phyloP scores from a whole-genome alignment of 1,140 invertebrate genomes.

The Holotrichia oblita region DNA sequence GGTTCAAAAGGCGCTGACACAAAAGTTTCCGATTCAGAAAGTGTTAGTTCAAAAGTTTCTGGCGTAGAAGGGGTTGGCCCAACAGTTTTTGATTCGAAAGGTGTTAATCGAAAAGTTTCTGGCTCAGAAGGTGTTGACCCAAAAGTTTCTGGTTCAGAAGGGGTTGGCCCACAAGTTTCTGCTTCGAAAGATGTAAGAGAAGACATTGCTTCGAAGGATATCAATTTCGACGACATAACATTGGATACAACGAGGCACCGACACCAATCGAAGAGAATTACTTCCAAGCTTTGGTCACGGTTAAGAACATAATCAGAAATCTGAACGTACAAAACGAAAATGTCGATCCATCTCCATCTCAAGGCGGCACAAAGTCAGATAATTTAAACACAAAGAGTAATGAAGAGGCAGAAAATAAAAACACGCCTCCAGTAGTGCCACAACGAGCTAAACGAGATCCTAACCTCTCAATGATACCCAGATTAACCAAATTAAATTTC shows the following conservation, averaged over 20 bases:
- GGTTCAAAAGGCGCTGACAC: too few relatives aligned
- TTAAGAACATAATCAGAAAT: conserved; percentile 11
- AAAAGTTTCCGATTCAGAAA: too few relatives aligned
- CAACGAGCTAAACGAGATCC: conserved; percentile 12
- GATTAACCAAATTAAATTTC: conserved; percentile 24
- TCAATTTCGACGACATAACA: background rate
- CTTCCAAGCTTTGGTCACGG: conserved; percentile 24
- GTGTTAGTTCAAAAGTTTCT: too few relatives aligned
- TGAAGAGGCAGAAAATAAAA: background rate
- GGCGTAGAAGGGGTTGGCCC: too few relatives aligned
- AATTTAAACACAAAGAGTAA: background rate
- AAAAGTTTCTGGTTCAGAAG: too few relatives aligned
- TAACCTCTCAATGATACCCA: background rate
- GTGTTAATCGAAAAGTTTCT: too few relatives aligned
- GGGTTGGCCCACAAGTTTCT: too few relatives aligned
- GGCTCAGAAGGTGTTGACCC: too few relatives aligned
- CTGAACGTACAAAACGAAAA: background rate
- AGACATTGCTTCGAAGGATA: background rate
- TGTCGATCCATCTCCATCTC: background rate
- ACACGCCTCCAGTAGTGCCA: background rate
- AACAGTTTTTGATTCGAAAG: too few relatives aligned
- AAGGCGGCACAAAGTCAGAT: background rate
- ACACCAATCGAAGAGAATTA: background rate
- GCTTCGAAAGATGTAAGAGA: background rate
- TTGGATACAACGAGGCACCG: background rate